These are phyloP conservation scores for Tricholaema leucomelas DNA, from an alignment of 2,113 vertebrate genomes.

Conservation along the genomic window DNA sequence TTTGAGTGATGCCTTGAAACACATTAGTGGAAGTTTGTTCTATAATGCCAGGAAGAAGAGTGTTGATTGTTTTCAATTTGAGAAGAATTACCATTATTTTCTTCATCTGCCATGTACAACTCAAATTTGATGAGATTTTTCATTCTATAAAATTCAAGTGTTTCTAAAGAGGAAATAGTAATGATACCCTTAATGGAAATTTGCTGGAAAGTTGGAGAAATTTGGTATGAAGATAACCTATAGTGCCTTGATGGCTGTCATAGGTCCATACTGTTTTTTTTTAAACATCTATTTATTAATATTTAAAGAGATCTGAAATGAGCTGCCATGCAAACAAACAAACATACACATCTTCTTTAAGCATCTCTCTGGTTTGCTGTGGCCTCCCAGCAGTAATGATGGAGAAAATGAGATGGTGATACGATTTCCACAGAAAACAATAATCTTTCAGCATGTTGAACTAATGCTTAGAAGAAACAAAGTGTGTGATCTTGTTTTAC, in stretches of 20 bases:
- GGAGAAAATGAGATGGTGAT: slow-evolving; percentile 65
- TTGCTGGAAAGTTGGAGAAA: background rate
- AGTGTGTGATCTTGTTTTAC: slow-evolving; percentile 15
- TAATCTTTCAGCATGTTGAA: slow-evolving; percentile 64
- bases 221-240: background rate
- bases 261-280: background rate
- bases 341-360: background rate
- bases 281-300: background rate
- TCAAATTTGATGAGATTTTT: background rate
- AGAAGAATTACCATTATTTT: slow-evolving; percentile 64
- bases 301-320: background rate
- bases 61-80: slow-evolving; percentile 49
- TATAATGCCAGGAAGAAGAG: slow-evolving; percentile 48
- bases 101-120: background rate
- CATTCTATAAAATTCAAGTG: background rate
- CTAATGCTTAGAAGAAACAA: slow-evolving; percentile 39
- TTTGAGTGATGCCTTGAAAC: slow-evolving; percentile 10
- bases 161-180: background rate
- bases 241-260: background rate
- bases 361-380: background rate
- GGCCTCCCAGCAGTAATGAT: background rate
- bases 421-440: slow-evolving; percentile 62
- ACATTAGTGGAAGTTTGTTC: slow-evolving; percentile 9
- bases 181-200: background rate
- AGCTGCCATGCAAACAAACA: background rate